Evolutionary conservation across 2,888 invertebrate species (phyloP).

Genomic region (Gnatocerus cornutus): DNA sequence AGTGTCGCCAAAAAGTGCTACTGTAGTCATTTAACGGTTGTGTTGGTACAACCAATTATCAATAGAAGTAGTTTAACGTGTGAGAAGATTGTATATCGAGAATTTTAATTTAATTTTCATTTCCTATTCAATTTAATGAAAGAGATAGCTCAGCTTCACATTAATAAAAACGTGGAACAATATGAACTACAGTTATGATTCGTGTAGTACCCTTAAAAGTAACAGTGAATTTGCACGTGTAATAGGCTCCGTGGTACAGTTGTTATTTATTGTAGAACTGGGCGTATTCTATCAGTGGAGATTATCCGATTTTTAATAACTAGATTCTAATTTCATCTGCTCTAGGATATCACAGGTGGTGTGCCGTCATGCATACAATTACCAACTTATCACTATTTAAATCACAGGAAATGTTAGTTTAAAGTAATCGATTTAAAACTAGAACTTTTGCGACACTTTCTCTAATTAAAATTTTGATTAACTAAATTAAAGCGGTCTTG

Average conservation of each 20-base stretch:
- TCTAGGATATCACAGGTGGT: conserved; percentile 3
- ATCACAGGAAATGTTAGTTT: conserved; percentile 9
- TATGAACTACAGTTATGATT: conserved; percentile 43
- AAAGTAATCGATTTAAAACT: background rate
- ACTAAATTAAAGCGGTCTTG: conserved; percentile 1
- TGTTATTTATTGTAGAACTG: conserved; percentile 30
- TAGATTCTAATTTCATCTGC: conserved; percentile 11
- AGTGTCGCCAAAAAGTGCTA: conserved; percentile 21
- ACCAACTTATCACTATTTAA: background rate
- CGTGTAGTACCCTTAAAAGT: conserved; percentile 43
- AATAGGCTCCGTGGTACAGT: conserved; percentile 25
- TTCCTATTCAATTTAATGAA: conserved; percentile 22
- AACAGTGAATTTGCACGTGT: conserved; percentile 40
- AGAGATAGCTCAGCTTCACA: conserved; percentile 28
- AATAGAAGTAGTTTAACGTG: conserved; percentile 27
- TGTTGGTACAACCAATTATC: conserved; percentile 30
- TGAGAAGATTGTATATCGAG: conserved; percentile 27
- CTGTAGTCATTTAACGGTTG: conserved; percentile 32
- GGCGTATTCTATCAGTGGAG: conserved; percentile 16
- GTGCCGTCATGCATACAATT: conserved; percentile 10
- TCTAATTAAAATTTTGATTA: conserved; percentile 17
- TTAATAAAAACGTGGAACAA: conserved; percentile 41
- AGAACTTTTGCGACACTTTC: conserved; percentile 16
- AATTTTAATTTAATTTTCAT: conserved; percentile 35
- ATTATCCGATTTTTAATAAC: conserved; percentile 15